Evolutionary conservation across 2,113 vertebrate genomes (phyloP), one percentile per base, ranked within the genome.

Genomic region (Campylomormyrus tamandua): DNA sequence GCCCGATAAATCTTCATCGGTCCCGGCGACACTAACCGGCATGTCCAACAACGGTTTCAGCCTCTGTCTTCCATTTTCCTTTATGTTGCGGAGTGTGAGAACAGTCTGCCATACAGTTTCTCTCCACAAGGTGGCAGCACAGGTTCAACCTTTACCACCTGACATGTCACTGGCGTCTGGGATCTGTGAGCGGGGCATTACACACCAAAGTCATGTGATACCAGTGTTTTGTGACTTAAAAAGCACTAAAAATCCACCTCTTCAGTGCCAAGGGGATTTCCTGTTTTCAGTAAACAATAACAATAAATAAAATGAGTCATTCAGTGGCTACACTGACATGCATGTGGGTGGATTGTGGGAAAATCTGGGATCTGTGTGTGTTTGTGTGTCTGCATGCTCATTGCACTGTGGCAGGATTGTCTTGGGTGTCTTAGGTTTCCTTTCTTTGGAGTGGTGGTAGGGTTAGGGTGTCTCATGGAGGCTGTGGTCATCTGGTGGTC

Each of bases 111-210:
- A 52, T 80, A 7, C 74, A 21, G 11, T 56, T 15, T 89, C 19
- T 17, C 5, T 49, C 89, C 89, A 89, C 89, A 58, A 85, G 89
- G 77, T 27, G 89, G 89, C 89, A 89, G 89, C 42, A 84, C 35
- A 53, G 8, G 52, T 27, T n/a, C 58, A 42, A 17, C 31, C 19
- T 88, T 50, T 48, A 39, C 86, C 86, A 2, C 24, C 74, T 77
- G 35, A 66, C 62, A 31, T 3, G 62, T 66, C 62, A 66, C 62
- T 13, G n/a, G n/a, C 8, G 3, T 10, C 62, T 31, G 9, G n/a
- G 58, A 11, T 66, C 35, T 39, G 11, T 42, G 31, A 77, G 66
- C 3, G 27, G 27, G 13, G 31, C 35, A n/a, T 48, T 21, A 13
- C 46, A 48, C 45, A 48, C 21, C 83, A 46, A 8, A 35, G 83